Conservation (phyloP, 2,113 vertebrate genomes). For the Vidua chalybeata region DNA sequence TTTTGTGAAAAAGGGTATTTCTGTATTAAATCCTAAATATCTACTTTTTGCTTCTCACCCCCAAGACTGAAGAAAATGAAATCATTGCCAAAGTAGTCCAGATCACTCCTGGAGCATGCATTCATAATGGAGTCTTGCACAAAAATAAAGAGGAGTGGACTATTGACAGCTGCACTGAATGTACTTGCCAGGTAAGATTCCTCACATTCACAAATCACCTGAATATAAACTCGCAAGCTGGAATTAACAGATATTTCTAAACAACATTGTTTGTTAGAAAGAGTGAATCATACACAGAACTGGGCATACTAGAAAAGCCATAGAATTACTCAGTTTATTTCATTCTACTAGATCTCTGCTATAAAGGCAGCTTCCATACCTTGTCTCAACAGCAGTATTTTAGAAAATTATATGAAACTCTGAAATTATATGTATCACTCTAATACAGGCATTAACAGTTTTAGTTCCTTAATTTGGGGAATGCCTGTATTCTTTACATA, state of each 20-base stretch:
- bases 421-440: neutral
- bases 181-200: slow-evolving; percentile 90
- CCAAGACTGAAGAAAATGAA: slow-evolving; percentile 81
- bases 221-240: neutral
- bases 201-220: neutral
- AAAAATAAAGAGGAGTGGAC: slow-evolving; percentile 92
- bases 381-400: neutral
- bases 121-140: slow-evolving; percentile 87
- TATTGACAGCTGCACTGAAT: slow-evolving; percentile 93
- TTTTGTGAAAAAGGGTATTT: neutral
- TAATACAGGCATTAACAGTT: neutral
- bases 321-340: neutral
- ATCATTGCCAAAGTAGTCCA: slow-evolving; percentile 73
- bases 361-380: neutral
- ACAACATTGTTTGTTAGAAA: neutral
- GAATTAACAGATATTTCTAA: neutral
- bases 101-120: slow-evolving; percentile 78
- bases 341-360: neutral
- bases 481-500: neutral
- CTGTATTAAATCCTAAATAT: neutral
- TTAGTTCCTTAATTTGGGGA: neutral
- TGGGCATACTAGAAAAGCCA: neutral
- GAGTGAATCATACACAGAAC: neutral
- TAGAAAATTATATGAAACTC: neutral
- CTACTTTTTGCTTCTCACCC: neutral